Conservation (phyloP, 1,140 invertebrate genomes). For the Sitophilus oryzae region DNA sequence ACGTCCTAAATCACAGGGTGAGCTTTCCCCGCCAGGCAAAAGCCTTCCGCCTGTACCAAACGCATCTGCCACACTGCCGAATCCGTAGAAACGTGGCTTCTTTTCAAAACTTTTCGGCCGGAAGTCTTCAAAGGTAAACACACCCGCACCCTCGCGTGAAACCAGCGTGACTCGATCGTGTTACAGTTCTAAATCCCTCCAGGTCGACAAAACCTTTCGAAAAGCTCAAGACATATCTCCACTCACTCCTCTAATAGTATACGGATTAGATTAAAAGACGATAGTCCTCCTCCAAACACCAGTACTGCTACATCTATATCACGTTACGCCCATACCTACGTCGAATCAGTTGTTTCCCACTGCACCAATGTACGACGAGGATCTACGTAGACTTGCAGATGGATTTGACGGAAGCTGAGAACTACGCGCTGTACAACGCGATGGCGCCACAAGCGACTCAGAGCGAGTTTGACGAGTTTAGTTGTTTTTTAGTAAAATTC, state of each 20-base stretch:
- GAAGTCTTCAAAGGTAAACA: conserved; percentile 28
- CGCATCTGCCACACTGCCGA: conserved; percentile 45
- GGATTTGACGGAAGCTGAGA: conserved; percentile 75
- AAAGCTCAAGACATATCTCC: conserved; percentile 32
- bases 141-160: conserved; percentile 29
- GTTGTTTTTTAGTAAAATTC: conserved; percentile 78
- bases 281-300: conserved; percentile 31
- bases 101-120: conserved; percentile 58
- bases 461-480: conserved; percentile 81
- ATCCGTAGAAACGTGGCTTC: conserved; percentile 56
- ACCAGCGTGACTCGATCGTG: conserved; percentile 27
- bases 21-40: conserved; percentile 44
- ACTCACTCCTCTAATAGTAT: conserved; percentile 44
- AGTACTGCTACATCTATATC: not conserved
- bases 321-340: not conserved
- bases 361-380: conserved; percentile 20
- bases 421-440: conserved; percentile 77
- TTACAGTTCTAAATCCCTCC: conserved; percentile 22
- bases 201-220: conserved; percentile 23
- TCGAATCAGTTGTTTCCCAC: not conserved
- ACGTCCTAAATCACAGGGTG: conserved; percentile 44
- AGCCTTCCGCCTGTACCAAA: conserved; percentile 45
- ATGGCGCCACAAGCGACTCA: conserved; percentile 76
- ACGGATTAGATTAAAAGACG: conserved; percentile 56
- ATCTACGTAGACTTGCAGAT: conserved; percentile 43